phyloP scores from a whole-genome alignment of 2,888 invertebrate species.

The Lasioglossum marginatum region DNA sequence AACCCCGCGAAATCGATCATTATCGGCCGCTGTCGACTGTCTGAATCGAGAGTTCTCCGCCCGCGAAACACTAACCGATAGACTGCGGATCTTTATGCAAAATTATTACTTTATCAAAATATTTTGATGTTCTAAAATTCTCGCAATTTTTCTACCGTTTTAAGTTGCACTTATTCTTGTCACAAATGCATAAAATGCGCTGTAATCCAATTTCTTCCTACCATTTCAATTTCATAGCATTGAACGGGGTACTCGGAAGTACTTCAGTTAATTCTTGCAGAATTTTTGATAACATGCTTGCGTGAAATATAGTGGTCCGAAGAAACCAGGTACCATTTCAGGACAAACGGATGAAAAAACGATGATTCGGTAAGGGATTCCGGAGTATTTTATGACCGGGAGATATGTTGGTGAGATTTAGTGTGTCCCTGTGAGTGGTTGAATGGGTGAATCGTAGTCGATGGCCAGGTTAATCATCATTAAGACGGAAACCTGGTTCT shows the following conservation, averaged over 20 bases:
- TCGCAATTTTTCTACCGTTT: too few species aligned
- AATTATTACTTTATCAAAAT: not conserved
- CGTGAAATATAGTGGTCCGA: not conserved
- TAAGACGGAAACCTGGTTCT: conserved; percentile 69
- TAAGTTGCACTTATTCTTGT: too few species aligned
- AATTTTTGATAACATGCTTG: not conserved
- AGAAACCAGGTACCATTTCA: not conserved
- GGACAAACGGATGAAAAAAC: not conserved
- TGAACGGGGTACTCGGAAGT: not conserved
- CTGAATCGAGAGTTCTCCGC: not conserved
- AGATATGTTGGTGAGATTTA: conserved; percentile 37
- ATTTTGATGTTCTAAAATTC: too few species aligned
- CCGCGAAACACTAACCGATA: not conserved
- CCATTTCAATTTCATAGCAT: not conserved
- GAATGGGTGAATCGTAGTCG: conserved; percentile 63
- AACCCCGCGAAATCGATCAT: not conserved
- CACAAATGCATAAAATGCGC: too few species aligned
- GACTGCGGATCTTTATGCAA: not conserved
- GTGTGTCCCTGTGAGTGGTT: conserved; percentile 60
- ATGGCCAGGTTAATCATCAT: conserved; percentile 76
- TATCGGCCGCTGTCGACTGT: not conserved
- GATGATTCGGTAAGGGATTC: conserved; percentile 41
- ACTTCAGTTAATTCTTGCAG: not conserved
- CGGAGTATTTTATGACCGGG: conserved; percentile 58
- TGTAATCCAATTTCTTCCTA: not conserved